Conservation (phyloP, 2,888 invertebrate species). For the Lasioglossum figueresi region DNA sequence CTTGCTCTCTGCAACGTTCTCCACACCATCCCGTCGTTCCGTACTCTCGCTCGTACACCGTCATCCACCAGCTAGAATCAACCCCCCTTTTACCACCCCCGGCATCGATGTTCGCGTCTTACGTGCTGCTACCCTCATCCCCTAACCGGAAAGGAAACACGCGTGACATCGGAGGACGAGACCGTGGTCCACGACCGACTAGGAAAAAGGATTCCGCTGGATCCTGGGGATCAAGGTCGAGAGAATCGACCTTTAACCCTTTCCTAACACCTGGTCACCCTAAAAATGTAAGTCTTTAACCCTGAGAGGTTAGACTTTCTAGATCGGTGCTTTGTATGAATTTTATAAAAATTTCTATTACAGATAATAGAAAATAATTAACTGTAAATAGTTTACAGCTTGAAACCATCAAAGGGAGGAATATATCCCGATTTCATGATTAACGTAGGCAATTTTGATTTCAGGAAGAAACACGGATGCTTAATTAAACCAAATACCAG, state of each 20-base stretch:
- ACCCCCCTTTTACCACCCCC: not conserved
- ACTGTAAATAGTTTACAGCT: too few relatives aligned
- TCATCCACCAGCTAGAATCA: not conserved
- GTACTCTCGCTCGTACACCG: slow-evolving; percentile 43
- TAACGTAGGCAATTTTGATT: not conserved
- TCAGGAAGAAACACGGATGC: not conserved
- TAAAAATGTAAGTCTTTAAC: not conserved
- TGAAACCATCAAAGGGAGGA: too few relatives aligned
- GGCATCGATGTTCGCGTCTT: slow-evolving; percentile 51
- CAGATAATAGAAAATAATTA: too few relatives aligned
- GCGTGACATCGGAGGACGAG: not conserved
- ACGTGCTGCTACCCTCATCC: slow-evolving; percentile 11
- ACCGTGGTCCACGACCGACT: not conserved
- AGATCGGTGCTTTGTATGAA: not conserved
- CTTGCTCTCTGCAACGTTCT: slow-evolving; percentile 79
- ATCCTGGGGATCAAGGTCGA: not conserved
- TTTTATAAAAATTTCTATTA: not conserved
- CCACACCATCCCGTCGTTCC: slow-evolving; percentile 74
- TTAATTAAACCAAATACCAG: not conserved
- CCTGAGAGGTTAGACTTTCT: not conserved
- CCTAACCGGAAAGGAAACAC: not conserved
- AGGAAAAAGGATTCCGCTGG: not conserved
- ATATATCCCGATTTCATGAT: too few relatives aligned
- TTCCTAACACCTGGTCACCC: not conserved
- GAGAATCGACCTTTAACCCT: not conserved